These are phyloP conservation scores for Pomacea maculata DNA, from an alignment of 1,140 invertebrate species.

Conservation along the genomic window DNA sequence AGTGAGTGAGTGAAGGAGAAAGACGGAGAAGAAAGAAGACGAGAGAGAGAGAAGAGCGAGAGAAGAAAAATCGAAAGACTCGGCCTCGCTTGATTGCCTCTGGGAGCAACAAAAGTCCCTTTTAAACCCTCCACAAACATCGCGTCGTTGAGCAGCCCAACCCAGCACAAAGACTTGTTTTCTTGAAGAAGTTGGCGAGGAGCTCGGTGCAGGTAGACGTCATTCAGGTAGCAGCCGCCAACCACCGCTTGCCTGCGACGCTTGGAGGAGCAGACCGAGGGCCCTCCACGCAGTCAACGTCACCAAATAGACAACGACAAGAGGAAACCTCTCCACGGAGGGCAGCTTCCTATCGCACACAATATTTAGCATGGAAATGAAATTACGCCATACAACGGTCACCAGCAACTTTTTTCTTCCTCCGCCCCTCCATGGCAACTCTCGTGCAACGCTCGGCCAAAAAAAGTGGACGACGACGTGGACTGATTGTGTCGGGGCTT, in stretches of 20 bases:
- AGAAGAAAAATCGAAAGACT: background rate
- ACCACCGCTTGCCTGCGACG: background rate
- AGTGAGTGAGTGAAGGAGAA: slow-evolving; percentile 3
- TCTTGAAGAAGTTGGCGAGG: too few relatives aligned
- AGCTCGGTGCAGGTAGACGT: background rate
- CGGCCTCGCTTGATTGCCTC: too few relatives aligned
- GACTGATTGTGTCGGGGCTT: too few relatives aligned
- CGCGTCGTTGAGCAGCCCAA: too few relatives aligned
- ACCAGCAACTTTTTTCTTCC: slow-evolving; percentile 5
- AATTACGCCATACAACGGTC: slow-evolving; percentile 13
- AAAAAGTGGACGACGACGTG: too few relatives aligned
- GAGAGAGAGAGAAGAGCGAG: background rate
- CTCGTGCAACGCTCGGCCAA: too few relatives aligned
- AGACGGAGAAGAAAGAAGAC: background rate
- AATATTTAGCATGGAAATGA: slow-evolving; percentile 4
- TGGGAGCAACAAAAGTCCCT: too few relatives aligned
- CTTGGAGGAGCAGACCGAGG: background rate
- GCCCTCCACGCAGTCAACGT: background rate
- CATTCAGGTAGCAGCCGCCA: background rate
- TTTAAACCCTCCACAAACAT: too few relatives aligned
- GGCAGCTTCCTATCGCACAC: background rate
- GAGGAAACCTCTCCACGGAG: too few relatives aligned
- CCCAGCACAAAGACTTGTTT: too few relatives aligned
- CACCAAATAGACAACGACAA: background rate
- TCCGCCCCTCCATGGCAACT: too few relatives aligned